Conservation (phyloP, 2,888 invertebrate species). For the Tenthredo livida region DNA sequence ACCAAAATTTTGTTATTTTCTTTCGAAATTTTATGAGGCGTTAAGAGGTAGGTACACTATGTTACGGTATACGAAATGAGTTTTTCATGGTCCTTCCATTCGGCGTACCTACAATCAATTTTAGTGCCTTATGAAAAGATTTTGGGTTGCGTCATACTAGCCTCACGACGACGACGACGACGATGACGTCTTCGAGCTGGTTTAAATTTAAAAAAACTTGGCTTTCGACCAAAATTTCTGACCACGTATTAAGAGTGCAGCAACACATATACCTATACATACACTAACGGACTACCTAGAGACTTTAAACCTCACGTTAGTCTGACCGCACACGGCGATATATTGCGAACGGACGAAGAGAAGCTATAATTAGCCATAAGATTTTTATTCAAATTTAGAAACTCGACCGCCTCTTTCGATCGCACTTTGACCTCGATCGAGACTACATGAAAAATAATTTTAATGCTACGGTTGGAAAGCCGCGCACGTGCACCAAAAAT, state of each 20-base stretch:
- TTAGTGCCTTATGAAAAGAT: constrained; percentile 21
- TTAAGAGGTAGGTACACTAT: not conserved
- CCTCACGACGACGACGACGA: not conserved
- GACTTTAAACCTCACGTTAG: not conserved
- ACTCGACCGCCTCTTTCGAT: not conserved
- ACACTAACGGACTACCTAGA: not conserved
- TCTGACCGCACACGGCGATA: constrained; percentile 49
- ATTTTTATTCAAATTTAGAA: constrained; percentile 41
- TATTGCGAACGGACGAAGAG: constrained; percentile 36
- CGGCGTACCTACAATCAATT: constrained; percentile 16
- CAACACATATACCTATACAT: not conserved
- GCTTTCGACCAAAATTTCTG: constrained; percentile 24
- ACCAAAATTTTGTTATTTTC: not conserved
- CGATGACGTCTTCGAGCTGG: constrained; percentile 8
- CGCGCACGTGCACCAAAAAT: not conserved
- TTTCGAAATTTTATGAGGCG: not conserved
- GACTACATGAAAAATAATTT: not conserved
- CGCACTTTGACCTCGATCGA: constrained; percentile 33
- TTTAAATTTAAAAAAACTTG: constrained; percentile 51
- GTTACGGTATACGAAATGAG: not conserved
- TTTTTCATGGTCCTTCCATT: not conserved
- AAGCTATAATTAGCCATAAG: constrained; percentile 34
- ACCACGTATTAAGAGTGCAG: constrained; percentile 21
- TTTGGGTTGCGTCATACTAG: constrained; percentile 32
- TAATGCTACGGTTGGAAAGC: constrained; percentile 13